Conservation (phyloP, 2,888 invertebrate genomes). For the Ferdinandea cuprea region DNA sequence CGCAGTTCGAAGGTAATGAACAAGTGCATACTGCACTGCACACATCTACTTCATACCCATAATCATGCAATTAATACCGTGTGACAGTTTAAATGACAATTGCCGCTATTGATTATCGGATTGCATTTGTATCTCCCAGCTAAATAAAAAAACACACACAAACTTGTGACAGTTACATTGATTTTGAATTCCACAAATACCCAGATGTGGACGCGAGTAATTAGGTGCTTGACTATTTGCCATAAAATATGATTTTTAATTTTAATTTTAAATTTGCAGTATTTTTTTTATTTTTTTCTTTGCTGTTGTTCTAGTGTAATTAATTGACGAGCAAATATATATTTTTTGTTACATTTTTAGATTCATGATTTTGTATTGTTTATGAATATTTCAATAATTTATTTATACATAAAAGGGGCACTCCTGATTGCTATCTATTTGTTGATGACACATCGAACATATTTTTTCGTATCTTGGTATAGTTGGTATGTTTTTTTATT, state of each 20-base stretch:
- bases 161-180: conserved; percentile 51
- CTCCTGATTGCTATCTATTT: neutral
- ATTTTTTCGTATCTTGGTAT: neutral
- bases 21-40: neutral
- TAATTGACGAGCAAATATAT: neutral
- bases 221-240: conserved; percentile 47
- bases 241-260: conserved; percentile 27
- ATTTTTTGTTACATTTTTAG: conserved; percentile 12
- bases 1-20: too few relatives aligned
- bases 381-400: neutral
- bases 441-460: neutral
- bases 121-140: conserved; percentile 4
- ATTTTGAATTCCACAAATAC: conserved; percentile 49
- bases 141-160: conserved; percentile 10
- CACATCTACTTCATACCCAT: neutral
- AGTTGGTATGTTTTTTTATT: neutral
- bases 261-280: conserved; percentile 16
- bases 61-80: conserved; percentile 39
- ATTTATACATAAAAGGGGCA: neutral
- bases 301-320: neutral
- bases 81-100: conserved; percentile 53
- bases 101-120: conserved; percentile 41
- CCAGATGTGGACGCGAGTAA: conserved; percentile 21
- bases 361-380: neutral
- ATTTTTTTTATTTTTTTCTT: neutral